A percentile compares a stretch with the other conserved stretches of the same genome.
These are phyloP conservation scores for Strigamia crassipes DNA, from an alignment of 2,888 invertebrate genomes.

Conservation along the genomic window DNA sequence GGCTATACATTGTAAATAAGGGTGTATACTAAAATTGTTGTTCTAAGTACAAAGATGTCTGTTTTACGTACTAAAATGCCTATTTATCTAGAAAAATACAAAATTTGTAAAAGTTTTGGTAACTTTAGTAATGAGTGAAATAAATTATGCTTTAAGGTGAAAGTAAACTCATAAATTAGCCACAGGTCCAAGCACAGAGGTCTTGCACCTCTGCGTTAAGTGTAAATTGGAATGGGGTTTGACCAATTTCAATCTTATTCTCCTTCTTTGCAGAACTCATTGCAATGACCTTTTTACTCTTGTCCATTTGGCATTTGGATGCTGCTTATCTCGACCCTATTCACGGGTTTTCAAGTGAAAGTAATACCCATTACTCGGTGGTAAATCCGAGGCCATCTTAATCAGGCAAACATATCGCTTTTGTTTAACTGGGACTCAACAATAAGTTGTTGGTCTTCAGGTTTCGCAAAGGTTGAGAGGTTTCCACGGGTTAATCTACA, in stretches of 20 bases:
- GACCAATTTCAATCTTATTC: background rate
- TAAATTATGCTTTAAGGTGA: background rate
- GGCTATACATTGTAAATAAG: too few relatives aligned
- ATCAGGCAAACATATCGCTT: background rate
- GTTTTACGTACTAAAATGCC: too few relatives aligned
- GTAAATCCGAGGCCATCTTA: background rate
- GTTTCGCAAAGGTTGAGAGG: background rate
- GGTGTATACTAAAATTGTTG: too few relatives aligned
- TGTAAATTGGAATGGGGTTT: background rate
- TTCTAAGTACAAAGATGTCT: too few relatives aligned
- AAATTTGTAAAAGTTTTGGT: too few relatives aligned
- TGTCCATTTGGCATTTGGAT: background rate
- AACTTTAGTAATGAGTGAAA: background rate
- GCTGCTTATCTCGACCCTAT: background rate
- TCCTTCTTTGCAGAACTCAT: background rate
- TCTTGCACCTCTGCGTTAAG: background rate
- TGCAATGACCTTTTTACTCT: background rate
- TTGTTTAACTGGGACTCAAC: background rate
- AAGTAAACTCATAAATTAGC: background rate
- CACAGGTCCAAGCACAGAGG: background rate
- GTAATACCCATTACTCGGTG: background rate
- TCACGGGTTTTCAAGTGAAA: background rate
- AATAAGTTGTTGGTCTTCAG: background rate
- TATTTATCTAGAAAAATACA: too few relatives aligned
- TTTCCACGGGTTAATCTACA: background rate